Conservation (phyloP, 2,888 invertebrate genomes). For the Oegoconia quadripuncta region DNA sequence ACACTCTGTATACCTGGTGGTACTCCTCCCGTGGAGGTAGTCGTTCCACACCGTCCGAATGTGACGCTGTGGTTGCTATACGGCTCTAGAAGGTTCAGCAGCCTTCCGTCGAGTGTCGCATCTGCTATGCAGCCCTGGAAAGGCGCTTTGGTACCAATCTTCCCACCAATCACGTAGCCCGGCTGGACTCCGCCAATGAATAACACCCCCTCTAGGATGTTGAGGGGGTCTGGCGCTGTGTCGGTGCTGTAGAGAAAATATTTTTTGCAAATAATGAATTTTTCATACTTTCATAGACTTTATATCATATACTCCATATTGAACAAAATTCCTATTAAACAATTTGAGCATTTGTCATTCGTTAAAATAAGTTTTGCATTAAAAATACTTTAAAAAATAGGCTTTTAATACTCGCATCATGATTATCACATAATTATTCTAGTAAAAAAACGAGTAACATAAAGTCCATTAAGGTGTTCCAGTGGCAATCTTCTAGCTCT, state of each 20-base stretch:
- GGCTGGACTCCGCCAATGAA: slow-evolving; percentile 93
- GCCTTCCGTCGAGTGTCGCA: slow-evolving; percentile 89
- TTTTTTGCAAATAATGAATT: neutral
- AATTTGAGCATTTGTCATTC: too few relatives aligned
- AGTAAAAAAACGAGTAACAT: too few relatives aligned
- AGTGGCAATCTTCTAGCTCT: too few relatives aligned
- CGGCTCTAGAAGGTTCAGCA: slow-evolving; percentile 56
- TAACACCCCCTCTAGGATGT: slow-evolving; percentile 84
- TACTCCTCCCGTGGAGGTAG: slow-evolving; percentile 55
- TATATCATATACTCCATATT: too few relatives aligned
- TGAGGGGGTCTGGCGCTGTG: slow-evolving; percentile 77
- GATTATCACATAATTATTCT: too few relatives aligned
- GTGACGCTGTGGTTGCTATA: slow-evolving; percentile 51
- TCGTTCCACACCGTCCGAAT: slow-evolving; percentile 50
- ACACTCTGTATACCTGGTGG: slow-evolving; percentile 61
- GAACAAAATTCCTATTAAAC: too few relatives aligned
- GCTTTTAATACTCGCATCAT: too few relatives aligned
- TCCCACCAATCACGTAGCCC: slow-evolving; percentile 74
- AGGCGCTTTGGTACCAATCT: slow-evolving; percentile 78
- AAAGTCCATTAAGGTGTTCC: too few relatives aligned
- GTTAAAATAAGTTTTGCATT: too few relatives aligned
- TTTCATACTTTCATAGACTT: too few relatives aligned
- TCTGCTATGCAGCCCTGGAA: slow-evolving; percentile 96
- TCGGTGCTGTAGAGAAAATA: slow-evolving; percentile 59
- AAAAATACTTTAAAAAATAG: too few relatives aligned